A percentile compares a stretch with the other conserved stretches of the same genome.
Evolutionary conservation across 64 coral and sea anemone species (phyloP).

Genomic region (Exaiptasia diaphana): DNA sequence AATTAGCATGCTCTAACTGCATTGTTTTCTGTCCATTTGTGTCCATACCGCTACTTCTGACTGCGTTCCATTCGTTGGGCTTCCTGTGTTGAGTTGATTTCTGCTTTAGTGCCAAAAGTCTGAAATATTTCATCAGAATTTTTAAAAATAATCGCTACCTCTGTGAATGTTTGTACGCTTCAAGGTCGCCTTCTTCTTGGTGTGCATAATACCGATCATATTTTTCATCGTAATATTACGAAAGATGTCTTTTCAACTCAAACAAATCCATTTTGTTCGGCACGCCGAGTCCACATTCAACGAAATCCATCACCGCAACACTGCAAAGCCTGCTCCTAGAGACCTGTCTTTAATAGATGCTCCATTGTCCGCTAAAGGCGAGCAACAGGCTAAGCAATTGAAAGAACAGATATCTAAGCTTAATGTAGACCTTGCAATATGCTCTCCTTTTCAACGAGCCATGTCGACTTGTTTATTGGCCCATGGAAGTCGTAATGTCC

Average conservation of each 20-base stretch:
- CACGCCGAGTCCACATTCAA: constrained; percentile 45
- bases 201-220: too few relatives aligned
- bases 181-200: too few relatives aligned
- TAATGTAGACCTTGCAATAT: constrained; percentile 36
- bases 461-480: constrained; percentile 41
- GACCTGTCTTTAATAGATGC: constrained; percentile 20
- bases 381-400: constrained; percentile 13
- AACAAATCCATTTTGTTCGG: constrained; percentile 42
- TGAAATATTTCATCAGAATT: too few relatives aligned
- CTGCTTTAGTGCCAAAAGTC: too few relatives aligned
- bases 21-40: too few relatives aligned
- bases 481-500: constrained; percentile 32
- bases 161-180: too few relatives aligned
- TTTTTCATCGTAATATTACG: neutral
- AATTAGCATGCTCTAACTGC: too few relatives aligned
- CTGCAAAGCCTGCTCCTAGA: neutral
- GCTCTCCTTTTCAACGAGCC: constrained; percentile 24
- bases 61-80: too few relatives aligned
- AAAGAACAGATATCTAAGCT: neutral
- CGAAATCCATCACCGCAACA: neutral
- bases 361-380: neutral
- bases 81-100: too few relatives aligned
- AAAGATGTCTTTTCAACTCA: neutral
- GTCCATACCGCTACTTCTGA: too few relatives aligned
- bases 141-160: too few relatives aligned